These are phyloP conservation scores for Ammodytes dubius DNA, from an alignment of 2,113 vertebrate genomes.

Conservation along the genomic window DNA sequence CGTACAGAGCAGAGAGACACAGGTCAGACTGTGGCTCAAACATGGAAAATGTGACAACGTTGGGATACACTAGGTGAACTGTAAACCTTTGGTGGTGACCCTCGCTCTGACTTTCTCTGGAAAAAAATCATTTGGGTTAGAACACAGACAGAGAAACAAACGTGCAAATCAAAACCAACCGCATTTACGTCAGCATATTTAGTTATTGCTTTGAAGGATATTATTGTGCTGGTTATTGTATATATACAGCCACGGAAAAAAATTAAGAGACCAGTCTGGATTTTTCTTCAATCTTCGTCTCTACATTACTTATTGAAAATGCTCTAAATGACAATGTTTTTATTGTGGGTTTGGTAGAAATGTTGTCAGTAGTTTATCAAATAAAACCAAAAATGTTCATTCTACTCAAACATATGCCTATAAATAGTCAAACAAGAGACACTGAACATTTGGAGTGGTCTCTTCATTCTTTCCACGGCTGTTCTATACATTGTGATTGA, in stretches of 20 bases:
- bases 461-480: no score
- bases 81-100: constrained; percentile 64
- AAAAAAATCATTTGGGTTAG: background rate
- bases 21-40: constrained; percentile 21
- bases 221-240: constrained; percentile 10
- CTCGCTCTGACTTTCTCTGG: constrained; percentile 29
- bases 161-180: constrained; percentile 52
- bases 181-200: constrained; percentile 53
- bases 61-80: constrained; percentile 44
- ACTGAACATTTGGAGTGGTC: no score
- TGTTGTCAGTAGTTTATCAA: no score
- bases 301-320: no score
- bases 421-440: no score
- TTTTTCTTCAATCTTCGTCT: no score
- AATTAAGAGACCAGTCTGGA: no score
- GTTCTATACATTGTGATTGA: constrained; percentile 22
- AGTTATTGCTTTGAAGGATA: constrained; percentile 37
- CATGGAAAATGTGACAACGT: constrained; percentile 68
- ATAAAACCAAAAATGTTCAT: no score
- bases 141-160: constrained; percentile 39
- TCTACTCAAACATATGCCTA: no score
- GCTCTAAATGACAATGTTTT: no score
- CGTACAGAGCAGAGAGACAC: background rate
- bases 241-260: no score
- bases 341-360: no score